Base-by-base conservation (phyloP, 2,888 invertebrate species). In the Alviniconcha strummeri region DNA sequence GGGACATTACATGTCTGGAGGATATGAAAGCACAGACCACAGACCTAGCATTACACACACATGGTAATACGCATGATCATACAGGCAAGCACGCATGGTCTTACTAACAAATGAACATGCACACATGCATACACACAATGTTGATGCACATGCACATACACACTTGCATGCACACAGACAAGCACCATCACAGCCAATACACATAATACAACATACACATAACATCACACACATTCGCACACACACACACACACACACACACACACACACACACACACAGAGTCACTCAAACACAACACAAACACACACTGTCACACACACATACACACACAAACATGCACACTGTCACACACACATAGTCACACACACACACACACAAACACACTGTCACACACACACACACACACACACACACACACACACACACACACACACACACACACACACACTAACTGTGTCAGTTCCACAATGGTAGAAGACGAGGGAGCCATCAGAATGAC, bases 401-500 rank as follows among this genome's bases (percentile, higher is more conserved):
- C 60, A 60, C 60, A 60, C 60, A 60, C 60, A 60, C 60, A 60
- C 60, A 60, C 60, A 60, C 60, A 60, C 60, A 60, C 1, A 60
- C 60, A 60, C 60, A 60, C 60, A 2, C 2, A 2, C 60, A 60
- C 2, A 60, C 60, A 60, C 60, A 60, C 60, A 60, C 60, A 60
- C 60, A 60, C 60, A 2, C 60, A 2, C 2, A 60, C 60, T 60
- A 1, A 60, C 88, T 85, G 87, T 57, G 84, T 88, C 13, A 87
- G 75, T 17, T 84, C 85, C 67, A 81, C 60, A 15, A 89, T 84
- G n/a, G 87, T 84, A 19, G 77, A 77, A 55, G 89, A 87, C 9
- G 87, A 83, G n/a, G 86, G 55, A 5, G 89, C 87, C 8, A 89
- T 80, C 60, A 89, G 84, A 11, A 89, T 76, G 36, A 85, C 85